These are phyloP conservation scores for Microctonus aethiopoides DNA, from an alignment of 2,888 invertebrate genomes.

Conservation along the genomic window DNA sequence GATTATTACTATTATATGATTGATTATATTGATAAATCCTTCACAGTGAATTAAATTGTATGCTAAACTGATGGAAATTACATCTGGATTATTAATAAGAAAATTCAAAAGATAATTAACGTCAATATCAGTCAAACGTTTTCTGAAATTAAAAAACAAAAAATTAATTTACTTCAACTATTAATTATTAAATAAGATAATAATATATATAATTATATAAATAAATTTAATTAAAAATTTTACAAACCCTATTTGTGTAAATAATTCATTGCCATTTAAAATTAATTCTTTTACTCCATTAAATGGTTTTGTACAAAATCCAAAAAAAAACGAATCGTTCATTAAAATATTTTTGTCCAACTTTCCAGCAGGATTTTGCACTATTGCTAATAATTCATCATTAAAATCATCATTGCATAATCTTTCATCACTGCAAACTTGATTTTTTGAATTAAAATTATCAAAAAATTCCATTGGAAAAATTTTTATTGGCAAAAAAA, in stretches of 20 bases:
- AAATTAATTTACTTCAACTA: too few species aligned
- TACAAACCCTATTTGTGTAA: constrained; percentile 63
- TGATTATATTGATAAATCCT: constrained; percentile 51
- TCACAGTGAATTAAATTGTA: constrained; percentile 69
- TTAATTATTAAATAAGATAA: too few species aligned
- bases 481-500: too few species aligned
- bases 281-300: constrained; percentile 70
- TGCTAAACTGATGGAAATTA: constrained; percentile 70
- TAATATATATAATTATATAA: too few species aligned
- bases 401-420: not conserved
- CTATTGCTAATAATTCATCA: not conserved
- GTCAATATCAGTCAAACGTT: constrained; percentile 68
- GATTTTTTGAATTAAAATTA: not conserved
- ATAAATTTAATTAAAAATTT: constrained; percentile 15
- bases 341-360: constrained; percentile 13
- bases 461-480: not conserved
- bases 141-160: constrained; percentile 52
- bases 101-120: constrained; percentile 69
- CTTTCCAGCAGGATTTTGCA: not conserved
- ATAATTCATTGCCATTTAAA: constrained; percentile 70
- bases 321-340: constrained; percentile 50
- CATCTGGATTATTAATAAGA: constrained; percentile 66
- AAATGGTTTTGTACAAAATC: constrained; percentile 69
- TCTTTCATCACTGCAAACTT: not conserved
- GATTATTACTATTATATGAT: constrained; percentile 46